Base-by-base conservation (phyloP, 2,888 invertebrate genomes). In the Mechanitis mazaeus region DNA sequence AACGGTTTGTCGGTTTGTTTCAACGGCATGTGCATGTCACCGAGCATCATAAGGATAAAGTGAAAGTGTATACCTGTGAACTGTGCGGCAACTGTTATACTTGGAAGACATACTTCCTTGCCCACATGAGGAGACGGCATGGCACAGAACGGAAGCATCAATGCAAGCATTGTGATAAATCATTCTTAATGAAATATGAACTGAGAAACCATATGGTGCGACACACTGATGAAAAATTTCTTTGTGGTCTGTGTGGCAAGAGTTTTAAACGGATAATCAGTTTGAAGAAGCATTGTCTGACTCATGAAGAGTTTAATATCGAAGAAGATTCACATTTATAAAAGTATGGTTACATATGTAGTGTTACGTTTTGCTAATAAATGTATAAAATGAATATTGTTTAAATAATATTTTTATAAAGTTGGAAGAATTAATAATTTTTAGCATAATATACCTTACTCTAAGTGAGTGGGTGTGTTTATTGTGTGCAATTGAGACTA, bases 111-210 rank as follows among this genome's bases (percentile, higher is more conserved):
- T 84, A 87, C 50, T 90, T 86, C 2, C 65, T 79, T 5, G 73
- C 75, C 0, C 91, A 91, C 64, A 75, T 89, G 72, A 71, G 77
- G 2, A 78, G 83, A 9, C 69, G 67, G 1, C 91, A 91, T 33
- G 72, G 76, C 0, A 77, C 75, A 0, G 80, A 79, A 20, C 78
- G 77, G 33, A 81, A 79, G 20, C 78, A 79, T 45, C 60, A 65
- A 3, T 81, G 80, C 55, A 53, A 60, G 3, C 42, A 61, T 11
- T 84, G 83, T 33, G 38, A 61, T 0, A 76, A 72, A 11, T 60
- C 42, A 0, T 84, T 78, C 47, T 56, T 59, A 0, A 68, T 68
- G 31, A 72, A 64, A 0, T 69, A 72, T 4, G 71, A 75, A 33
- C 20, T 80, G 54, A 68, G 67, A 2, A 68, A 69, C 11, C 83